Base-by-base conservation (phyloP, 2,888 invertebrate species). In the Ochropacha duplaris region DNA sequence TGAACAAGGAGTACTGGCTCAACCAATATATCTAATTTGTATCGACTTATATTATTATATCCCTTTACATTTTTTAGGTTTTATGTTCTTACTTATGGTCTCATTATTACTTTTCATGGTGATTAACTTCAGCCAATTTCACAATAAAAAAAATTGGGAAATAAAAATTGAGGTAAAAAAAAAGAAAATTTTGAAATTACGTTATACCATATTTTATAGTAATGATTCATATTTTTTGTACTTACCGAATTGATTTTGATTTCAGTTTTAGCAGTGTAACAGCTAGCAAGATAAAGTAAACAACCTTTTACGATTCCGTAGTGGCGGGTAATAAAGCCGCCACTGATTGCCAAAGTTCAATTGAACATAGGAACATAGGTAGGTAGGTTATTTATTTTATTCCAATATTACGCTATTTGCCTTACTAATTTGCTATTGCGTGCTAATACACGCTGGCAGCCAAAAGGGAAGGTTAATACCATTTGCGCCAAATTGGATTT, bases 271-370 rank as follows among this genome's bases (percentile, higher is more conserved):
- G n/a, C n/a, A n/a, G n/a, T n/a, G n/a, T n/a, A n/a, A n/a, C n/a
- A n/a, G n/a, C n/a, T n/a, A n/a, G n/a, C 19, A 9, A 44, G 44
- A n/a, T 44, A n/a, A 19, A 9, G 61, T 61, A 68, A 75, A 71
- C 72, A 65, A 66, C 62, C 65, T 78, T 65, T 67, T 71, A 71
- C 71, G 69, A 71, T 66, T 66, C 67, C 56, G 61, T 59, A 58
- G 69, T 64, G n/a, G n/a, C 72, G 72, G 71, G 69, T 74, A 69
- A 71, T n/a, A n/a, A n/a, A n/a, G 65, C 56, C 68, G 59, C 59
- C 57, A 58, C 61, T 78, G 79, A 81, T 80, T 78, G 76, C 69
- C 67, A 74, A 26, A 26, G 51, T 51, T 51, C 51, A 9, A 51
- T 28, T 51, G 26, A 28, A 39, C 24, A 39, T 49, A 26, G 26